Percentiles rank a stretch among this genome's conserved stretches.
Conservation (phyloP, 1,140 invertebrate genomes). For the Thaumatotibia leucotreta region DNA sequence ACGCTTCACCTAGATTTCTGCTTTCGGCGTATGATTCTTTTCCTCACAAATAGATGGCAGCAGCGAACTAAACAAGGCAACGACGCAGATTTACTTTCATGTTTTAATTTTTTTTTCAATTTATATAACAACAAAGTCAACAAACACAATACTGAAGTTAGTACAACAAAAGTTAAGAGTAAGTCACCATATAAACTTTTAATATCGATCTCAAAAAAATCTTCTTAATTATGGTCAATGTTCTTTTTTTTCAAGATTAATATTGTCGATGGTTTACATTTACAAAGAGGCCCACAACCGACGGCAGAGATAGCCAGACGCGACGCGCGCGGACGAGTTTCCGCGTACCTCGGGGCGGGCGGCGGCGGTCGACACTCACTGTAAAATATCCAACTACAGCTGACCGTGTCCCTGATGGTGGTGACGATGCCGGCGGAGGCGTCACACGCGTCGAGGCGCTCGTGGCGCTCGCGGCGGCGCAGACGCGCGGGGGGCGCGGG, state of each 20-base stretch:
- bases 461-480: slow-evolving; percentile 37
- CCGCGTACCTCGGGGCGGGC: slow-evolving; percentile 22
- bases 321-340: slow-evolving; percentile 29
- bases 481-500: slow-evolving; percentile 67
- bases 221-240: neutral
- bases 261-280: neutral
- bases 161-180: neutral
- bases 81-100: slow-evolving; percentile 18
- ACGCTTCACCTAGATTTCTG: slow-evolving; percentile 71
- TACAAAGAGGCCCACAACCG: neutral
- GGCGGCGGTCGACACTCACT: slow-evolving; percentile 75
- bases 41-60: slow-evolving; percentile 62
- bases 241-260: neutral
- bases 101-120: neutral
- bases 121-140: neutral
- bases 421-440: slow-evolving; percentile 75
- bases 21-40: slow-evolving; percentile 52
- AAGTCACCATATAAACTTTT: neutral
- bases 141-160: neutral
- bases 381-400: slow-evolving; percentile 80
- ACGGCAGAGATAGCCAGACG: slow-evolving; percentile 2
- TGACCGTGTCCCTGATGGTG: slow-evolving; percentile 77
- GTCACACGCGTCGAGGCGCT: slow-evolving; percentile 73
- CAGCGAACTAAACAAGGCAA: slow-evolving; percentile 45
- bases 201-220: neutral